phyloP scores from a whole-genome alignment of 1,140 invertebrate species.

The Formica exsecta region DNA sequence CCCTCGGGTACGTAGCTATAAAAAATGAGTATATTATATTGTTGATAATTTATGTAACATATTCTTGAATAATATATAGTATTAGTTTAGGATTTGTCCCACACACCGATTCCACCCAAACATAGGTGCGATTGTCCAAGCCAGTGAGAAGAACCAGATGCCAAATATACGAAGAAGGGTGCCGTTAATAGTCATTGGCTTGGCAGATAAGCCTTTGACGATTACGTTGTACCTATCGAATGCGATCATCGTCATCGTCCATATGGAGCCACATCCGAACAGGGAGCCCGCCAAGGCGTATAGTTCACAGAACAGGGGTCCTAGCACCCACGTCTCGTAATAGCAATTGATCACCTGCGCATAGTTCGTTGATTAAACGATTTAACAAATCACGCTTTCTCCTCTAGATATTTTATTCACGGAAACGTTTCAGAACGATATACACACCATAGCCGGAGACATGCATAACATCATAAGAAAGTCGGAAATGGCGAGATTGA shows the following conservation, averaged over 20 bases:
- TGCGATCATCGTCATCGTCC: conserved; percentile 94
- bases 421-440: not conserved
- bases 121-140: conserved; percentile 91
- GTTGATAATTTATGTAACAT: not conserved
- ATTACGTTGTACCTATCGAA: conserved; percentile 95
- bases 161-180: conserved; percentile 90
- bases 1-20: conserved; percentile 94
- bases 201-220: conserved; percentile 91
- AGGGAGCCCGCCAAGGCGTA: conserved; percentile 93
- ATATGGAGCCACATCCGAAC: conserved; percentile 93
- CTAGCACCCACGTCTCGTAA: conserved; percentile 94
- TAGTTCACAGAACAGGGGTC: conserved; percentile 93
- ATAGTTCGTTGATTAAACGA: not conserved
- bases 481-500: conserved; percentile 95
- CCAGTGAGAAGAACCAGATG: conserved; percentile 90
- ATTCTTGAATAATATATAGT: not conserved
- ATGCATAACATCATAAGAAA: conserved; percentile 95
- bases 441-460: conserved; percentile 91
- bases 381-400: not conserved
- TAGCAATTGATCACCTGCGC: conserved; percentile 93
- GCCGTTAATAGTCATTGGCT: conserved; percentile 90
- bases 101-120: conserved; percentile 93
- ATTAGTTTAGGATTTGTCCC: not conserved
- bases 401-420: not conserved
- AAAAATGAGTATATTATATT: not conserved